Base-by-base conservation (phyloP, 2,113 vertebrate species). In the Zosterops lateralis region DNA sequence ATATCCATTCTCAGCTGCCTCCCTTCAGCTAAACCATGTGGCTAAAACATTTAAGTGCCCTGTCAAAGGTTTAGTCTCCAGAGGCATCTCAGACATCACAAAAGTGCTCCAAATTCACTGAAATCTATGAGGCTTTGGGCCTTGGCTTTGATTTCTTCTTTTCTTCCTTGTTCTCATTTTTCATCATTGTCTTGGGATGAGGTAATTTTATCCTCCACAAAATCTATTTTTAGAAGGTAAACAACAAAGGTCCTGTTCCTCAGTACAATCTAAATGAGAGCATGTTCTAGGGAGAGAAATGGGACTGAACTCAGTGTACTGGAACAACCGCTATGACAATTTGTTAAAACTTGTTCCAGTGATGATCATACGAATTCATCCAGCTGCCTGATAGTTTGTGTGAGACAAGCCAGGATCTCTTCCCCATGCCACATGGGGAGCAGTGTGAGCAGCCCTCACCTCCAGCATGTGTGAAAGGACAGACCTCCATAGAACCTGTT, bases 141-240 rank as follows among this genome's bases (percentile, higher is more conserved):
- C 71, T 87, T 36, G 47, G 67, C 70, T 93, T 93, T 89, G 36
- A 87, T 91, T 93, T 88, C 62, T 34, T 74, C 24, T 66, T 87
- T 94, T 82, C 82, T 92, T 71, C 67, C 71, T 75, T 50, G 58
- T 62, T 94, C 80, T 93, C 68, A 70, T 90, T 91, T 89, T 67
- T 87, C 57, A 56, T 67, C 42, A 45, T 34, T 89, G 89, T 78
- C 82, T 79, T 65, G 38, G 45, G 81, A 48, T 85, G 85, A 80
- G 66, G 78, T 88, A 87, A 96, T 95, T 87, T 89, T 81, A 85
- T 75, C 76, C 77, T 91, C 85, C 64, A 83, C 1, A 10, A 89
- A 84, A 80, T 76, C 88, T 95, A 80, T 73, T 94, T 95, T 96
- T 92, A 94, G 94, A 90, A n/a, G 64, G 87, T 79, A 96, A 96